Percentiles rank a stretch among this genome's conserved stretches.
These are phyloP conservation scores for Zaprionus davidi DNA, from an alignment of 1,140 invertebrate species.

Conservation along the genomic window DNA sequence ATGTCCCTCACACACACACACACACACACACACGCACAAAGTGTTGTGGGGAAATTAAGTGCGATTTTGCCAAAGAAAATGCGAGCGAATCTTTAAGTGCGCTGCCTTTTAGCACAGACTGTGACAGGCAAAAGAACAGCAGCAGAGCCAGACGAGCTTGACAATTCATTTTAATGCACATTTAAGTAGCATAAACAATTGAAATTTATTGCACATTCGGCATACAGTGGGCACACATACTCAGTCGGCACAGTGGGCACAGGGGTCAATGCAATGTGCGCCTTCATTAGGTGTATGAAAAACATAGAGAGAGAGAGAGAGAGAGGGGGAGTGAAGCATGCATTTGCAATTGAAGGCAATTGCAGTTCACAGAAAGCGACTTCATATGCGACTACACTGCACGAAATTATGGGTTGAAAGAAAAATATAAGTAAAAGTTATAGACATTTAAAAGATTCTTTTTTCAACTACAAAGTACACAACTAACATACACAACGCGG, in stretches of 20 bases:
- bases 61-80: conserved; percentile 30
- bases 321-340: conserved; percentile 43
- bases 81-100: conserved; percentile 13
- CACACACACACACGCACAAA: conserved; percentile 22
- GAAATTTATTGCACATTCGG: conserved; percentile 67
- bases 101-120: conserved; percentile 19
- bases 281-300: conserved; percentile 45
- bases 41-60: conserved; percentile 49
- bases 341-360: conserved; percentile 53
- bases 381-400: conserved; percentile 6
- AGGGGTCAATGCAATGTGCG: conserved; percentile 45
- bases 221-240: conserved; percentile 1
- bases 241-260: neutral
- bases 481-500: no score
- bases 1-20: conserved; percentile 36
- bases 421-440: neutral
- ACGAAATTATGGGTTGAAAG: neutral
- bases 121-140: conserved; percentile 23
- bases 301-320: neutral
- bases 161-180: conserved; percentile 64
- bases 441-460: no score
- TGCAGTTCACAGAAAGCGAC: conserved; percentile 20
- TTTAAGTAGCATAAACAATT: conserved; percentile 69
- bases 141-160: conserved; percentile 19
- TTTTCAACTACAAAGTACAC: no score